These are phyloP conservation scores for Garra rufa DNA, from an alignment of 2,113 vertebrate genomes.

Conservation along the genomic window DNA sequence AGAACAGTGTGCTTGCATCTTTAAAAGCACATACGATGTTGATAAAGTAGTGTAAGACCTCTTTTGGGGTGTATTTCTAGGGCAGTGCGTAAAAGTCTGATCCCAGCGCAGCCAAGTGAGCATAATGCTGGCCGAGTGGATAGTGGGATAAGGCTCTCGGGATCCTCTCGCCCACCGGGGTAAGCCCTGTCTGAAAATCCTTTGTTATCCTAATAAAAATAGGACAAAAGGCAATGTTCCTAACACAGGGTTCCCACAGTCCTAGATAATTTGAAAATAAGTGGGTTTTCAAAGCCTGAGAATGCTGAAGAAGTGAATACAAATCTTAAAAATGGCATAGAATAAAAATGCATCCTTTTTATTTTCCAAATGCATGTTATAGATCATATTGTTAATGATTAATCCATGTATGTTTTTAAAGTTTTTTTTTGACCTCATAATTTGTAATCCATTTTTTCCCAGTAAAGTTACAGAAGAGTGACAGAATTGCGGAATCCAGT, in stretches of 20 bases:
- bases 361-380: not conserved
- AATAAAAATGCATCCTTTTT: not conserved
- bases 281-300: not conserved
- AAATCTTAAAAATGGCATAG: too few species aligned
- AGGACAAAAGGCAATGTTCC: not conserved
- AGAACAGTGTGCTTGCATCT: not conserved
- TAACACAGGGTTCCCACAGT: slow-evolving; percentile 12
- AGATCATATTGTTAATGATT: not conserved
- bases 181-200: slow-evolving; percentile 68
- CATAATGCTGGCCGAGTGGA: slow-evolving; percentile 83
- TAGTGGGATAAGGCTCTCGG: slow-evolving; percentile 83
- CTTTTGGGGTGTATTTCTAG: slow-evolving; percentile 74
- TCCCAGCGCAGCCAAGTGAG: slow-evolving; percentile 88
- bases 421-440: too few species aligned
- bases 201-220: not conserved
- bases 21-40: not conserved
- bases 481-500: too few species aligned
- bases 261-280: not conserved
- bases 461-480: too few species aligned
- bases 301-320: not conserved
- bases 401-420: not conserved
- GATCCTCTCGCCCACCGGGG: slow-evolving; percentile 92
- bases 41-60: not conserved
- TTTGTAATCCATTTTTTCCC: too few species aligned
- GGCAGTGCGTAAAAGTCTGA: slow-evolving; percentile 92